Percentiles rank a stretch among this genome's conserved stretches.
Conservation (phyloP, 2,113 vertebrate species). For the Trachemys scripta region DNA sequence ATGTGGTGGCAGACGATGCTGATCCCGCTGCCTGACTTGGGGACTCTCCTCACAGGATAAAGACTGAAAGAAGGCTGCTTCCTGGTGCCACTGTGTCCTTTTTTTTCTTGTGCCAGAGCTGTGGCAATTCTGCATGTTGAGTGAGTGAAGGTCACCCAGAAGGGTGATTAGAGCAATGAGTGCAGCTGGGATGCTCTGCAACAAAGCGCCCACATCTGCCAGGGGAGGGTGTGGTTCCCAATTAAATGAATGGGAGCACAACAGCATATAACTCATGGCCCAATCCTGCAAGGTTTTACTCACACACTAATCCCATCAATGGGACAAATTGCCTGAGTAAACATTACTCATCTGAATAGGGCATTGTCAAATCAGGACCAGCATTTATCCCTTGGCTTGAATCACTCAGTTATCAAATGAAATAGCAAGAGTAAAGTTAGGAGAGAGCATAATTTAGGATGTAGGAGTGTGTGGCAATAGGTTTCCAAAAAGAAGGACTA, state of each 20-base stretch:
- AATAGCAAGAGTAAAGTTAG: conserved; percentile 4
- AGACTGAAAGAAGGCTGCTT: neutral
- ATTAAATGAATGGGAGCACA: neutral
- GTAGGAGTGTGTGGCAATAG: conserved; percentile 3
- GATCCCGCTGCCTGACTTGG: neutral
- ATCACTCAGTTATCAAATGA: conserved; percentile 32
- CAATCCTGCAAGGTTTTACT: neutral
- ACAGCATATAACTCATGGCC: neutral
- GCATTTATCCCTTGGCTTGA: neutral
- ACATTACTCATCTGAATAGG: neutral
- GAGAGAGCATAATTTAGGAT: neutral
- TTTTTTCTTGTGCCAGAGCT: neutral
- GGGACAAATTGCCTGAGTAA: neutral
- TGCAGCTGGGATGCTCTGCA: neutral
- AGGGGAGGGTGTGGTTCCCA: neutral
- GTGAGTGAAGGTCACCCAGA: neutral
- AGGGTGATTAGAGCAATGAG: neutral
- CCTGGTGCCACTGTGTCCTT: neutral
- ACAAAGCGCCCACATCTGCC: neutral
- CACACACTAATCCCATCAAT: neutral
- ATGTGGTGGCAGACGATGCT: neutral
- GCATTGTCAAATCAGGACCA: neutral
- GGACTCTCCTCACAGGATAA: neutral
- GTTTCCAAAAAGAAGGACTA: conserved; percentile 38
- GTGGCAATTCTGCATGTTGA: neutral